Base-by-base conservation (phyloP, 2,113 vertebrate genomes). In the Phoenicopterus ruber region DNA sequence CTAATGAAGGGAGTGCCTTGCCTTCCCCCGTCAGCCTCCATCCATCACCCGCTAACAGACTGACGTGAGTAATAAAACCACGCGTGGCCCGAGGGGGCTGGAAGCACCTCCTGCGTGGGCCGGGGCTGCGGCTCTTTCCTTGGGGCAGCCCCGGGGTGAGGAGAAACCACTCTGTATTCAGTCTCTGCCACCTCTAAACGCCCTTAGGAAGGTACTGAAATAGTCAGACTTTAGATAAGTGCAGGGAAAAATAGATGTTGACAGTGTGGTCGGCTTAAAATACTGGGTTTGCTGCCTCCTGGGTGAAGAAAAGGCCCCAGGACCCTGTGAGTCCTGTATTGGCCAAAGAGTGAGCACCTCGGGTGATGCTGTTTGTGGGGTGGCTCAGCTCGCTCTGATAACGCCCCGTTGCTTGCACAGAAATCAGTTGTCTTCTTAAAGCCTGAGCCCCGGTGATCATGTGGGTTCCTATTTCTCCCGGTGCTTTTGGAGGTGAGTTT, bases 41-140 rank as follows among this genome's bases (percentile, higher is more conserved):
- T 95, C 93, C 96, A 82, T 93, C 90, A 85, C 34, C 62, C 1
- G 1, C 46, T 87, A 82, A 93, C 7, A 85, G 88, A 82, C 40
- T 88, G 95, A 95, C 86, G 73, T 17, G 18, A 95, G 77, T 44
- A 85, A 96, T 88, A 93, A 86, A 94, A 42, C 50, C 55, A 32
- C 0, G 0, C 0, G 10, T 84, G 91, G 81, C 91, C 74, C 3
- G 2, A 78, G 78, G 69, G 84, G 46, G 29, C 71, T 90, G 85
- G n/a, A 77, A 58, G 50, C 62, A 32, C 77, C 76, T 86, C 70
- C 82, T 7, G 62, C 6, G 3, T 26, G 0, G 0, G 54, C 52
- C 0, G 3, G 31, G 18, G 63, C 47, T 44, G 40, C 2, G 2
- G 31, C 42, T 82, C 34, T 62, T 73, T 58, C 86, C 86, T 50